A percentile compares a stretch with the other conserved stretches of the same genome.
These are phyloP conservation scores for Rhinoraja longicauda DNA, from an alignment of 2,797 vertebrate genomes.

Conservation along the genomic window DNA sequence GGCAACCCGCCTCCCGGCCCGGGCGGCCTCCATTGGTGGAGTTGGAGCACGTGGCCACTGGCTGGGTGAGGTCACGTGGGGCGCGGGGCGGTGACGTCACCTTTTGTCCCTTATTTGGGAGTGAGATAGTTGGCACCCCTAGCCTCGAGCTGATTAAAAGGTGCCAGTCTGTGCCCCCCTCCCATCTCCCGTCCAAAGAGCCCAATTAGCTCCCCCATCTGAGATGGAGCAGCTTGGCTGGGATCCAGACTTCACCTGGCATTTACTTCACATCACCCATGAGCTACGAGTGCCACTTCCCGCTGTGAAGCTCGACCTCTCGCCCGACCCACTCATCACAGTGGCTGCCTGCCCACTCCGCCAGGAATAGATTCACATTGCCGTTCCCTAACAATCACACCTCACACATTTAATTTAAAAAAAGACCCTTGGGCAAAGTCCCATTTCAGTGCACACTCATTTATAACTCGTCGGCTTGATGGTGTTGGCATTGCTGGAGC, in stretches of 20 bases:
- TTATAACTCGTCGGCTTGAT: slow-evolving; percentile 1
- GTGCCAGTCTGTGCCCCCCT: not conserved
- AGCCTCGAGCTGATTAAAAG: not conserved
- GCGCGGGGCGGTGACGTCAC: no score
- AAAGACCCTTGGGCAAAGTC: not conserved
- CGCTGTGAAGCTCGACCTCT: not conserved
- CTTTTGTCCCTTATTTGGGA: no score
- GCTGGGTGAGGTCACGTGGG: no score
- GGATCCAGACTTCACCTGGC: not conserved
- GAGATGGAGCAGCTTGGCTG: not conserved
- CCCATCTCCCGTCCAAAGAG: not conserved
- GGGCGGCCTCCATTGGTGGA: no score
- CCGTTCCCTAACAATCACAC: not conserved
- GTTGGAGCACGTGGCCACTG: no score
- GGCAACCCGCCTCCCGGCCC: no score
- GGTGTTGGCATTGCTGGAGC: not conserved
- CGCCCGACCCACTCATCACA: no score
- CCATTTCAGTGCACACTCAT: not conserved
- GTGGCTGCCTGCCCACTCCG: not conserved
- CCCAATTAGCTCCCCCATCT: not conserved
- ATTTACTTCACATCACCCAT: no score
- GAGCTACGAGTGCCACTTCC: not conserved
- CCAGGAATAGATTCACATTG: not conserved
- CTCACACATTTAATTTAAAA: not conserved
- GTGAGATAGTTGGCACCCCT: no score